Percentiles rank a stretch among this genome's conserved stretches.
Conservation (phyloP, 2,888 invertebrate species). For the Phragmatobia fuliginosa region DNA sequence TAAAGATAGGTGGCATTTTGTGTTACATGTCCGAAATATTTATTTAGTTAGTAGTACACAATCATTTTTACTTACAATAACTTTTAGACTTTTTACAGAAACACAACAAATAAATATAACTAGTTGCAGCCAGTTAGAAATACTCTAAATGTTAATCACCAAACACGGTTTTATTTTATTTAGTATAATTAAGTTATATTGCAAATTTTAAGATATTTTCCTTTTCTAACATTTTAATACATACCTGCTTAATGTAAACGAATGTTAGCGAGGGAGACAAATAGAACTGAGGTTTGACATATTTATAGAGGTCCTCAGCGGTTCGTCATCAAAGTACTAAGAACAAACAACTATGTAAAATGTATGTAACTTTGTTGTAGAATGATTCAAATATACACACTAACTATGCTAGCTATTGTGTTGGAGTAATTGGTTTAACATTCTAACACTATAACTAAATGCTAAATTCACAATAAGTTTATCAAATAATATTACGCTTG, state of each 20-base stretch:
- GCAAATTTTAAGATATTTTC: not conserved
- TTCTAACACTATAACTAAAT: not conserved
- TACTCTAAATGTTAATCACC: too few relatives aligned
- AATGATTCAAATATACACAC: not conserved
- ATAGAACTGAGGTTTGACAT: conserved; percentile 25
- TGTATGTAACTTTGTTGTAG: not conserved
- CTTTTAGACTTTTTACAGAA: not conserved
- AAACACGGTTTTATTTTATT: too few relatives aligned
- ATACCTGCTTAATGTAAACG: conserved; percentile 24
- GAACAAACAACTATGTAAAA: conserved; percentile 1
- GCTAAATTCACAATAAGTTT: not conserved
- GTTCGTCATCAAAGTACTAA: conserved; percentile 31
- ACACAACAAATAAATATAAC: not conserved
- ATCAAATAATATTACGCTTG: too few relatives aligned
- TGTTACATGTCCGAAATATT: too few relatives aligned
- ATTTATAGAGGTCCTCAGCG: conserved; percentile 38
- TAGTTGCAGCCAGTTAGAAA: too few relatives aligned
- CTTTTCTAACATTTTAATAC: conserved; percentile 24
- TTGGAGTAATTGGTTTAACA: conserved; percentile 1
- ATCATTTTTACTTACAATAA: not conserved
- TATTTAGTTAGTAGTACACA: too few relatives aligned
- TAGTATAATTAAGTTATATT: not conserved
- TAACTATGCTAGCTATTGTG: not conserved
- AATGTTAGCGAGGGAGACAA: conserved; percentile 33
- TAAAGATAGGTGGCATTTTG: too few relatives aligned